Conservation (phyloP, 1,140 invertebrate species). For the Leptinotarsa texana region DNA sequence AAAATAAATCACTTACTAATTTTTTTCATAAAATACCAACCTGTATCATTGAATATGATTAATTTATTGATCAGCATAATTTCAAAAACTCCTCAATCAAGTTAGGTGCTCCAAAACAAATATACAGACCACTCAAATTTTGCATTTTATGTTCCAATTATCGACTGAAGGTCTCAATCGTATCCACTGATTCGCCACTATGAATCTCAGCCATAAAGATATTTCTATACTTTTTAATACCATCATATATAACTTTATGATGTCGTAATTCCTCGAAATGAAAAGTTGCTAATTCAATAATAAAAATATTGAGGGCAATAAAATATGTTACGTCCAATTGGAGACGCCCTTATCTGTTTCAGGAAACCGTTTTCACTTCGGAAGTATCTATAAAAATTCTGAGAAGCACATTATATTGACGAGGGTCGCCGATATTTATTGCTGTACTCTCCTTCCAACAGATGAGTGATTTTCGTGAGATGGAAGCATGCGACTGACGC, state of each 20-base stretch:
- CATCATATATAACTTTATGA: background rate
- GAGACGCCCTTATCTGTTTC: constrained; percentile 1
- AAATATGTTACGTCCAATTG: constrained; percentile 8
- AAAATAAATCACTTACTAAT: too few relatives aligned
- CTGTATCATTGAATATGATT: too few relatives aligned
- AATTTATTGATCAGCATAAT: too few relatives aligned
- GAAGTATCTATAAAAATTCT: background rate
- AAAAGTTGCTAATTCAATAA: constrained; percentile 8
- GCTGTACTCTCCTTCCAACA: background rate
- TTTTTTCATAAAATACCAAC: too few relatives aligned
- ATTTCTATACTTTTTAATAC: background rate
- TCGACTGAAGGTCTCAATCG: too few relatives aligned
- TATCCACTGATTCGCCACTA: too few relatives aligned
- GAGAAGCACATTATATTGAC: constrained; percentile 3
- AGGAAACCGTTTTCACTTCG: background rate
- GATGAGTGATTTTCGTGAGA: background rate
- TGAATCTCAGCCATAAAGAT: background rate
- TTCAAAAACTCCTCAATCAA: too few relatives aligned
- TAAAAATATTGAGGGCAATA: background rate
- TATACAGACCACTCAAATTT: too few relatives aligned
- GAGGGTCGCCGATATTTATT: background rate
- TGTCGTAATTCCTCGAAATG: background rate
- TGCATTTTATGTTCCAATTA: too few relatives aligned
- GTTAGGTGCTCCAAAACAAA: too few relatives aligned
- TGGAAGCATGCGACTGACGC: background rate